A percentile compares a stretch with the other conserved stretches of the same genome.
These are phyloP conservation scores for Butorides virescens DNA, from an alignment of 2,113 vertebrate genomes.

Conservation along the genomic window DNA sequence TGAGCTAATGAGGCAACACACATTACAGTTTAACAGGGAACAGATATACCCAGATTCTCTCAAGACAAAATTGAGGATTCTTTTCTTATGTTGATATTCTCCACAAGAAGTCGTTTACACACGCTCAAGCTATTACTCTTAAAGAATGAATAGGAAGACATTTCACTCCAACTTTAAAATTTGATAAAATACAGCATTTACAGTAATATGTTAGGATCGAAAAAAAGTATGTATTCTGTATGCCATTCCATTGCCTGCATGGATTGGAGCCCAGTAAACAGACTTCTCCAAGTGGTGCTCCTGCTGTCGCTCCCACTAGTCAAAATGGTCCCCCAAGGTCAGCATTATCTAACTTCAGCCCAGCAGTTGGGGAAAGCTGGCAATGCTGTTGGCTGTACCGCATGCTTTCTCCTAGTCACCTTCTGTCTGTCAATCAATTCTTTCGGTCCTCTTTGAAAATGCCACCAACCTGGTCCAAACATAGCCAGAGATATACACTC, in stretches of 20 bases:
- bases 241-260: not conserved
- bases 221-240: not conserved
- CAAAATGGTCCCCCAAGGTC: not conserved
- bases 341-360: not conserved
- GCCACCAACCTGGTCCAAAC: not conserved
- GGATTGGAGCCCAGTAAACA: not conserved
- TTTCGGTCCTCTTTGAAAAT: not conserved
- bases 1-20: slow-evolving; percentile 3
- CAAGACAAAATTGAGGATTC: not conserved
- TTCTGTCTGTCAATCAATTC: not conserved
- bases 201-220: not conserved
- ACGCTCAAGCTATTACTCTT: not conserved
- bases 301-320: not conserved
- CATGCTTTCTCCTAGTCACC: not conserved
- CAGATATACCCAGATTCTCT: not conserved
- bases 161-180: not conserved
- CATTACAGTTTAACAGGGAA: not conserved
- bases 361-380: not conserved
- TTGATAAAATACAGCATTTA: not conserved
- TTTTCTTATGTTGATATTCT: not conserved
- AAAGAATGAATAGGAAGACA: not conserved
- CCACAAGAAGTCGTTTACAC: not conserved
- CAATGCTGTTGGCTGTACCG: not conserved
- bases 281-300: not conserved
- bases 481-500: not conserved